Conservation (phyloP, 1,140 invertebrate genomes). For the Listronotus bonariensis region DNA sequence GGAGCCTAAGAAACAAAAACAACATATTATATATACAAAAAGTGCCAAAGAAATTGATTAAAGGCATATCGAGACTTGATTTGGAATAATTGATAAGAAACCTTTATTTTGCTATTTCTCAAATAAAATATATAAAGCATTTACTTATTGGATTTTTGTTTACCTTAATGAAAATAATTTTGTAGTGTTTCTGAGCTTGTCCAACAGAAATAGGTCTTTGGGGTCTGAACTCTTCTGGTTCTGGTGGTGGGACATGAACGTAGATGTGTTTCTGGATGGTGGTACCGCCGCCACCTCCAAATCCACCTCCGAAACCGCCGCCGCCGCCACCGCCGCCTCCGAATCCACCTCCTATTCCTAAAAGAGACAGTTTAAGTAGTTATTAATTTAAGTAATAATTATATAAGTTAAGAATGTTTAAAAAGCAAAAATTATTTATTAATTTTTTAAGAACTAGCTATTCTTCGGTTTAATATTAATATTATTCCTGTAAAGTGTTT, state of each 20-base stretch:
- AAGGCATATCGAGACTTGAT: too few relatives aligned
- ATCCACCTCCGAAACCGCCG: constrained; percentile 39
- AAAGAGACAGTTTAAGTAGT: too few relatives aligned
- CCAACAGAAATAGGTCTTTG: constrained; percentile 65
- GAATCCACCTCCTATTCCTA: constrained; percentile 39
- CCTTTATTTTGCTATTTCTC: too few relatives aligned
- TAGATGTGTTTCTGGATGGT: constrained; percentile 83
- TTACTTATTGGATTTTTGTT: not conserved
- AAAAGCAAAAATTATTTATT: too few relatives aligned
- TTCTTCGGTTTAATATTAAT: too few relatives aligned
- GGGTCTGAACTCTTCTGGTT: constrained; percentile 66
- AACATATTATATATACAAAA: not conserved
- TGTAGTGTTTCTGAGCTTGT: constrained; percentile 84
- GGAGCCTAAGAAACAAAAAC: constrained; percentile 61
- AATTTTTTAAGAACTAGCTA: too few relatives aligned
- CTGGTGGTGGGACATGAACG: constrained; percentile 77
- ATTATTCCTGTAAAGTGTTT: too few relatives aligned
- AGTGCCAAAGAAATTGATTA: too few relatives aligned
- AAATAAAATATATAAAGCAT: too few relatives aligned
- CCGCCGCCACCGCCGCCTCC: constrained; percentile 39
- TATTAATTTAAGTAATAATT: too few relatives aligned
- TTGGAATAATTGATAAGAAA: too few relatives aligned
- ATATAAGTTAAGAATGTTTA: too few relatives aligned
- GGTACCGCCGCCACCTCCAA: constrained; percentile 59
- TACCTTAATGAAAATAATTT: constrained; percentile 85